A percentile compares a stretch with the other conserved stretches of the same genome.
These are phyloP conservation scores for Iselma pallidipennis DNA, from an alignment of 2,888 invertebrate genomes.

Conservation along the genomic window DNA sequence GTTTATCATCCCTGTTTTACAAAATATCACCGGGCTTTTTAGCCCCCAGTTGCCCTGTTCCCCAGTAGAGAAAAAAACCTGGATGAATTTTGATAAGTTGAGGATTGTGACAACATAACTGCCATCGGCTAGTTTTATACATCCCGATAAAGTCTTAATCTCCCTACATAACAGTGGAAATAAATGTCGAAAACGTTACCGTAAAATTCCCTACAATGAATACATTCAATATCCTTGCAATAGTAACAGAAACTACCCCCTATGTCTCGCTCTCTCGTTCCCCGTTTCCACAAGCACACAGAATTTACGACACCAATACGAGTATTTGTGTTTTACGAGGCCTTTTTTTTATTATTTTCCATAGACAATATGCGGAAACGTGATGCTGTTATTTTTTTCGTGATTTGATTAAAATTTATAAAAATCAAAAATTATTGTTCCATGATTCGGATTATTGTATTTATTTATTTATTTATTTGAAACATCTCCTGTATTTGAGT, in stretches of 20 bases:
- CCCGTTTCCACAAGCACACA: constrained; percentile 4
- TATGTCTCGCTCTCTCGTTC: neutral
- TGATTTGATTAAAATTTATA: too few species aligned
- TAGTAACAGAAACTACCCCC: neutral
- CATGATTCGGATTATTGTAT: too few species aligned
- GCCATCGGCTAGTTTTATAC: neutral
- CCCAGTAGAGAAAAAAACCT: too few species aligned
- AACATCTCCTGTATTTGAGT: neutral
- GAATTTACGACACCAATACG: constrained; percentile 21
- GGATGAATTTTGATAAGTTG: neutral
- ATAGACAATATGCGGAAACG: constrained; percentile 11
- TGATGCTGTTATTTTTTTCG: constrained; percentile 10
- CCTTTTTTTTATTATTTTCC: constrained; percentile 4
- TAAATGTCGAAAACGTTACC: constrained; percentile 13
- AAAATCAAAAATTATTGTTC: neutral
- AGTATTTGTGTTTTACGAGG: constrained; percentile 13
- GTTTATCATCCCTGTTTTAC: neutral
- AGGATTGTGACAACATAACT: neutral
- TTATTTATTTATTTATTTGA: neutral
- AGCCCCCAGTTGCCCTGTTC: too few species aligned
- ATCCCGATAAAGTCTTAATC: constrained; percentile 18
- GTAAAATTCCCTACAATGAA: constrained; percentile 17
- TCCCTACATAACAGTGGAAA: neutral
- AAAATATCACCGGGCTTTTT: neutral
- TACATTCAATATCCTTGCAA: constrained; percentile 3